Evolutionary conservation across 2,113 vertebrate species (phyloP).

Genomic region (Amphiprion ocellaris): DNA sequence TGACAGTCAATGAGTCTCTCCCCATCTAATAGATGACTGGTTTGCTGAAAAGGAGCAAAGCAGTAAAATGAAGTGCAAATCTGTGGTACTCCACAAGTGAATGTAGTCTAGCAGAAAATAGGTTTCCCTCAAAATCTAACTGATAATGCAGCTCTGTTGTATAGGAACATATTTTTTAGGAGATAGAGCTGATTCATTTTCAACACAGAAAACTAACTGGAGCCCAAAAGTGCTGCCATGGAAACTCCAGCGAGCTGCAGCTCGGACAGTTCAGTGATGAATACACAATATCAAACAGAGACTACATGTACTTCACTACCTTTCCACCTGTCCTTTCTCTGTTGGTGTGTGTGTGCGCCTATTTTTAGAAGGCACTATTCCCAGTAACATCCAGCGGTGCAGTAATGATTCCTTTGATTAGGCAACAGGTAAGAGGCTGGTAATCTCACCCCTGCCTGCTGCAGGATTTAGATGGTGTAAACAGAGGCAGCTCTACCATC

Average conservation of each 20-base stretch:
- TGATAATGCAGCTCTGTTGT: too few relatives aligned
- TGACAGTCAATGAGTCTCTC: too few relatives aligned
- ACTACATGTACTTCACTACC: constrained; percentile 20
- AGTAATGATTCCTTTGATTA: constrained; percentile 79
- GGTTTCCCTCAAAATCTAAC: too few relatives aligned
- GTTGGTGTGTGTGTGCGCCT: constrained; percentile 19
- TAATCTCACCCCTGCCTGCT: constrained; percentile 70
- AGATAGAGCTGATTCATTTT: too few relatives aligned
- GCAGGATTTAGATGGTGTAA: constrained; percentile 57
- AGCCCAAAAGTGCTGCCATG: constrained; percentile 5
- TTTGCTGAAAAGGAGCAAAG: too few relatives aligned
- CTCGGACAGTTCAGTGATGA: not conserved
- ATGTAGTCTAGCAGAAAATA: too few relatives aligned
- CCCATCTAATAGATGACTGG: too few relatives aligned
- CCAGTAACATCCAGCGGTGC: constrained; percentile 63
- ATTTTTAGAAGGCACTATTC: constrained; percentile 71
- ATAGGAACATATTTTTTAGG: too few relatives aligned
- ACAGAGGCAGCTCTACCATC: constrained; percentile 57
- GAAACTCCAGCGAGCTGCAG: constrained; percentile 20
- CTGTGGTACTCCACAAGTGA: too few relatives aligned
- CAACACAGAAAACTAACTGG: too few relatives aligned
- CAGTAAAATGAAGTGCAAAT: too few relatives aligned
- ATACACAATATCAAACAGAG: constrained; percentile 41
- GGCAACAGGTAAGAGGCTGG: constrained; percentile 74
- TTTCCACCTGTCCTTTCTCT: not conserved